phyloP scores from a whole-genome alignment of 1,140 invertebrate genomes.

The Diachasmimorpha longicaudata region DNA sequence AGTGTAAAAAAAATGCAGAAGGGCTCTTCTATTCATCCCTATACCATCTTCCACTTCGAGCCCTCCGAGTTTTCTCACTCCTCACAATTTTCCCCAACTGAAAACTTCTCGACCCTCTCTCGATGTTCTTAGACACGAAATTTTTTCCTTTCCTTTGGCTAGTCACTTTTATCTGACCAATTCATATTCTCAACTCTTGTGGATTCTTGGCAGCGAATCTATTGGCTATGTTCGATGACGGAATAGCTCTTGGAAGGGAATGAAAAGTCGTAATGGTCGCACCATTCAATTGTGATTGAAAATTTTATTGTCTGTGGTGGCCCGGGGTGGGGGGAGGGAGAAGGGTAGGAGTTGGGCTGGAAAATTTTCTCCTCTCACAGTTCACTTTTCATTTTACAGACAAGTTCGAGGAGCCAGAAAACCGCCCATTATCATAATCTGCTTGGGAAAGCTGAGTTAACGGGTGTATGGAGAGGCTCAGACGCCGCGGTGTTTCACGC shows the following conservation, averaged over 20 bases:
- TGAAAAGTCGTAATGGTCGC: not conserved
- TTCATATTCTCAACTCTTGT: not conserved
- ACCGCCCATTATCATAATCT: constrained; percentile 46
- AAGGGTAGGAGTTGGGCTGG: no score
- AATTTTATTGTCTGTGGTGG: no score
- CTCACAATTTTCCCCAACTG: not conserved
- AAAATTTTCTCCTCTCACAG: constrained; percentile 34
- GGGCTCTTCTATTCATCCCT: not conserved
- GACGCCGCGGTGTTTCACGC: not conserved
- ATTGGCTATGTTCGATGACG: not conserved
- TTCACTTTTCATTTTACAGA: not conserved
- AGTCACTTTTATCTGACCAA: not conserved
- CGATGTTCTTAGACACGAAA: not conserved
- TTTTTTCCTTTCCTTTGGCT: not conserved
- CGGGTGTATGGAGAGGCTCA: not conserved
- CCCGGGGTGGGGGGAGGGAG: no score
- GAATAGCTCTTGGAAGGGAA: not conserved
- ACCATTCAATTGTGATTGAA: constrained; percentile 40
- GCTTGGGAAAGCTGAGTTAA: constrained; percentile 23
- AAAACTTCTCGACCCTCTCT: not conserved
- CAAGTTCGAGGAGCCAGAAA: constrained; percentile 42
- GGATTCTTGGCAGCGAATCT: not conserved
- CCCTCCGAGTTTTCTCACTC: not conserved
- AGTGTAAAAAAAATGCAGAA: not conserved
- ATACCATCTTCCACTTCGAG: not conserved